Evolutionary conservation across 2,113 vertebrate genomes (phyloP), one percentile per base, ranked within the genome.

Genomic region (Boulengeromyrus knoepffleri): DNA sequence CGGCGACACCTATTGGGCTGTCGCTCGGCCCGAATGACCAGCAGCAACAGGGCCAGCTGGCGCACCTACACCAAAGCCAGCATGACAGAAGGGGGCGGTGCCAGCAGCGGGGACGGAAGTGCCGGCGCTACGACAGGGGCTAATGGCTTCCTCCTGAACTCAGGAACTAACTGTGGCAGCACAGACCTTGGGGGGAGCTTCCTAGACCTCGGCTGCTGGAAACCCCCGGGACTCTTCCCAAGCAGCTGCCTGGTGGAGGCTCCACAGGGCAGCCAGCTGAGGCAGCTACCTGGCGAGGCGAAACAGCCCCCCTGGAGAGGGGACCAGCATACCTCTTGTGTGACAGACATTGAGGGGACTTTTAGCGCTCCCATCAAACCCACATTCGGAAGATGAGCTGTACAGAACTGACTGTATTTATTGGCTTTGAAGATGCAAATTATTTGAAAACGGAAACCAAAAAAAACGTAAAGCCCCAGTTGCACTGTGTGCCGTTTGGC

Each of bases 1-100:
- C 93, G 94, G 3, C 93, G 94, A 93, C 94, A 97, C 2, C 77
- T 99, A 13, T 92, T 98, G 46, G 90, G 97, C 15, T 91, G 90
- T 0, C 93, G 91, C 56, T 94, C 96, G 7, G 62, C 90, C 12
- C 93, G 91, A 0, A 92, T 94, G 2, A 56, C 74, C 24, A 90
- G 93, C 7, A 91, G 93, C 21, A 56, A 15, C 87, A 53, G 19
- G 7, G 10, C 85, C 85, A 87, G 85, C 50, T 87, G 85, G 27
- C 85, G 36, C 5, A 87, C n/a, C 85, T 87, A 50, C 7, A 42
- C 36, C 6, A 53, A 53, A 31, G 27, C 12, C 31, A 50, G 85
- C n/a, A 8, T 0, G 1, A 52, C 47, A 36, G 85, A 53, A 42
- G 74, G 36, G 31, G 74, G 36, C 6, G 15, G 17, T 6, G 36